Evolutionary conservation across 2,797 vertebrate species (phyloP).

Genomic region (Euphonia xanthogaster): DNA sequence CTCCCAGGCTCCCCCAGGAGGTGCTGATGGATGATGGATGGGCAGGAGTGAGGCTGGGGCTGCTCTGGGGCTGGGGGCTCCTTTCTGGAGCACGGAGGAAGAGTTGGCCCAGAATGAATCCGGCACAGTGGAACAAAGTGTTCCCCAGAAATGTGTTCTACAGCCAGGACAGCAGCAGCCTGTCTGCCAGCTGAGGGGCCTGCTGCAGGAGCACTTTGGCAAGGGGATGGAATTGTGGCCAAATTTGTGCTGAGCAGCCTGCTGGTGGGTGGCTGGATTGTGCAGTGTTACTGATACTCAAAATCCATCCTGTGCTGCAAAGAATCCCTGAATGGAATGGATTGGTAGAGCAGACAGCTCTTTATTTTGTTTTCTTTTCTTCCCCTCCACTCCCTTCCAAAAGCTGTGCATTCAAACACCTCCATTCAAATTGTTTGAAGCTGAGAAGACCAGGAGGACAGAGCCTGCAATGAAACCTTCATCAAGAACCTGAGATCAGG

Average conservation of each 20-base stretch:
- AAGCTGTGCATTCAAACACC: not conserved
- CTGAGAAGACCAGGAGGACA: not conserved
- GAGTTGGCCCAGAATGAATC: not conserved
- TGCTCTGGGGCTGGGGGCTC: not conserved
- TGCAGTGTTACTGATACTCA: not conserved
- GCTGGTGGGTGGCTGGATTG: conserved; percentile 30
- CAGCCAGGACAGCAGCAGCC: not conserved
- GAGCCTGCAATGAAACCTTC: not conserved
- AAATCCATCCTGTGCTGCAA: not conserved
- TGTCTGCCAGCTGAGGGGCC: conserved; percentile 33
- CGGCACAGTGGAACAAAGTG: not conserved
- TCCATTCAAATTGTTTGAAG: not conserved
- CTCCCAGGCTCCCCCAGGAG: not conserved
- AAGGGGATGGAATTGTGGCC: not conserved
- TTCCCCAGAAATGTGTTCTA: conserved; percentile 6
- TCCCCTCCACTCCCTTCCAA: not conserved
- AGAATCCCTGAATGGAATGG: not conserved
- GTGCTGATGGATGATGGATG: not conserved
- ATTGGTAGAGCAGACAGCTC: not conserved
- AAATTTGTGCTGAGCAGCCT: conserved; percentile 17
- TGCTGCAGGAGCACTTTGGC: conserved; percentile 28
- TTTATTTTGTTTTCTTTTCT: not conserved
- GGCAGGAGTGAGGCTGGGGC: not conserved
- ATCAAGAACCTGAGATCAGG: not conserved
- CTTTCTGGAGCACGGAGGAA: not conserved